Base-by-base conservation (phyloP, 2,113 vertebrate genomes). In the Eurypyga helias region DNA sequence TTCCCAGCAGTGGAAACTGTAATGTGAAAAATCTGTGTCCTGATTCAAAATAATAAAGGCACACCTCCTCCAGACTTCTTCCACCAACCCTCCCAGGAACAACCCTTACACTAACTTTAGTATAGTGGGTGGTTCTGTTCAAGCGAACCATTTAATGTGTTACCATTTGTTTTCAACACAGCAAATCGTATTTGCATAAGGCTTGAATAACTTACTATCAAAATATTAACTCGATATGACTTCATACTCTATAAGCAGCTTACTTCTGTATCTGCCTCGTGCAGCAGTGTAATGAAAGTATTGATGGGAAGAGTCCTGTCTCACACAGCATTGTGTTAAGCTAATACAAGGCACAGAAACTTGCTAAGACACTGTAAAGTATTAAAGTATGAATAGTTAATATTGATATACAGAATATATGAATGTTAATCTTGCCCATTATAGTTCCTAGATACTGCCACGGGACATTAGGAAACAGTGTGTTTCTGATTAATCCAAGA, bases 361-460 rank as follows among this genome's bases (percentile, higher is more conserved):
- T 33, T 89, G 16, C 38, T 89, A 96, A 97, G 25, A 62, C 70
- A 69, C 52, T 52, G 38, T 34, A 49, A 77, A 2, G 9, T 91
- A 96, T 96, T 96, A 96, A 86, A 92, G 86, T 80, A 66, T 96
- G 69, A 97, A 97, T 98, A 96, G 77, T 97, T 95, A 95, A 90
- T 90, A 96, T 71, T 87, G 58, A 96, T 97, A 94, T n/a, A 45
- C 45, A 82, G 86, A 97, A 95, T 95, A 92, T 33, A 93, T 96
- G 17, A 95, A 94, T 96, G 81, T 60, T 96, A 98, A 97, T 95
- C 38, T 94, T 96, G 49, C 48, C 81, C 78, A 83, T 26, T 90
- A 29, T 82, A 83, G 65, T 64, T 97, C 61, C 93, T 89, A 80
- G 73, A 84, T 89, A 76, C 66, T 85, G 82, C 94, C 83, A 96